Conservation (phyloP, 2,113 vertebrate genomes). For the Anthoscopus minutus region DNA sequence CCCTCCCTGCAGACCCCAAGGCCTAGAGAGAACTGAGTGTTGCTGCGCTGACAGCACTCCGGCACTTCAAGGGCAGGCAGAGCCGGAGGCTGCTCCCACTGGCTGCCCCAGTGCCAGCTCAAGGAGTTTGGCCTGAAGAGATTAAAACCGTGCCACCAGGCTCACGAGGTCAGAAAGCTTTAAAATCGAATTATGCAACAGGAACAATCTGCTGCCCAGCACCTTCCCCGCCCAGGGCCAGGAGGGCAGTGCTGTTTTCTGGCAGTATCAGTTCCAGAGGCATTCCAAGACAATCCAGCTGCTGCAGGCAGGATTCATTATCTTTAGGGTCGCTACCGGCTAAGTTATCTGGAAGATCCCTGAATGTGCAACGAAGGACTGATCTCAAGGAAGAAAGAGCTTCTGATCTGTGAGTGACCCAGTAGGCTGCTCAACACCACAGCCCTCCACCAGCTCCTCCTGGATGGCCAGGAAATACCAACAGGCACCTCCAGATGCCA, state of each 20-base stretch:
- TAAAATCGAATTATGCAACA: not conserved
- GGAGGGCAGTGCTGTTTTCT: not conserved
- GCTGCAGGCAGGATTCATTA: not conserved
- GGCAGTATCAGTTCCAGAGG: not conserved
- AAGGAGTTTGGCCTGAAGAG: not conserved
- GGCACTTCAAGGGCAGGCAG: not conserved
- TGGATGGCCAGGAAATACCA: not conserved
- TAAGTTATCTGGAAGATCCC: conserved; percentile 14
- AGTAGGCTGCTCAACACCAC: not conserved
- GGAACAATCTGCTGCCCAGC: not conserved
- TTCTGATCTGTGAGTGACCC: not conserved
- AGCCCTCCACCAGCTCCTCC: conserved; percentile 32
- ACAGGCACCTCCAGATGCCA: not conserved
- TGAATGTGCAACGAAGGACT: not conserved
- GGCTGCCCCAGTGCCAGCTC: not conserved
- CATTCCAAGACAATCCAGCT: not conserved
- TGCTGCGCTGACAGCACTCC: accelerated
- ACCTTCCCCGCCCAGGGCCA: not conserved
- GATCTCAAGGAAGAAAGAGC: not conserved
- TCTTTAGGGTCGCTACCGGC: not conserved
- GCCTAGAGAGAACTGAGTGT: not conserved
- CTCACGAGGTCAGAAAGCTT: not conserved
- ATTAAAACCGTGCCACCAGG: not conserved
- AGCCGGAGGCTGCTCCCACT: not conserved
- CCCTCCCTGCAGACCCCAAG: not conserved